phyloP scores from a whole-genome alignment of 2,797 vertebrate genomes.

The Gallinago nigripennis region DNA sequence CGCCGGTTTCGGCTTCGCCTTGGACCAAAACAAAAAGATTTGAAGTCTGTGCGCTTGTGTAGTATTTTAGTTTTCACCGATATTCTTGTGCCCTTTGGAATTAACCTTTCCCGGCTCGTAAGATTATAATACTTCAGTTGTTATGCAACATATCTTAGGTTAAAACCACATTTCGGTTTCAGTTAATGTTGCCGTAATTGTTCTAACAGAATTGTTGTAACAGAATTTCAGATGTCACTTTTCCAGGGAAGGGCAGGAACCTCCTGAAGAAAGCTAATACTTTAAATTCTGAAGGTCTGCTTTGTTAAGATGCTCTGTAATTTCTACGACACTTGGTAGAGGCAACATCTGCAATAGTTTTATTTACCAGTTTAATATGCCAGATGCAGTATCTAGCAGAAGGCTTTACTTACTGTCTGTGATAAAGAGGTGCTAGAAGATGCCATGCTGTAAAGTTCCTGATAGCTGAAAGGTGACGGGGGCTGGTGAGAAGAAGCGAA shows the following conservation, averaged over 20 bases:
- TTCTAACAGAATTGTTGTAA: slow-evolving; percentile 17
- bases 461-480: not conserved
- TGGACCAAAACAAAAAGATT: slow-evolving; percentile 43
- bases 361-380: not conserved
- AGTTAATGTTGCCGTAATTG: slow-evolving; percentile 43
- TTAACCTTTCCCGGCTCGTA: slow-evolving; percentile 5
- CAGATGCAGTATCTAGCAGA: not conserved
- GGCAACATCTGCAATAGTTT: not conserved
- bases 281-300: not conserved
- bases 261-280: not conserved
- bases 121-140: not conserved
- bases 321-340: slow-evolving; percentile 25
- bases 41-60: not conserved
- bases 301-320: slow-evolving; percentile 16
- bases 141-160: slow-evolving; percentile 43
- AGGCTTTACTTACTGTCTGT: not conserved
- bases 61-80: not conserved
- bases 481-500: not conserved
- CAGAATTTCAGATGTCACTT: slow-evolving; percentile 12
- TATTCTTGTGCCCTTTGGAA: not conserved
- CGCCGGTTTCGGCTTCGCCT: not conserved
- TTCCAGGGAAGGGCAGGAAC: not conserved
- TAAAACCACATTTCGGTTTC: slow-evolving; percentile 58
- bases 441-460: slow-evolving; percentile 33
- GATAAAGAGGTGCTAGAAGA: not conserved